These are phyloP conservation scores for Caenorhabditis sp. DNA, from an alignment of 2,888 invertebrate genomes.

Conservation along the genomic window DNA sequence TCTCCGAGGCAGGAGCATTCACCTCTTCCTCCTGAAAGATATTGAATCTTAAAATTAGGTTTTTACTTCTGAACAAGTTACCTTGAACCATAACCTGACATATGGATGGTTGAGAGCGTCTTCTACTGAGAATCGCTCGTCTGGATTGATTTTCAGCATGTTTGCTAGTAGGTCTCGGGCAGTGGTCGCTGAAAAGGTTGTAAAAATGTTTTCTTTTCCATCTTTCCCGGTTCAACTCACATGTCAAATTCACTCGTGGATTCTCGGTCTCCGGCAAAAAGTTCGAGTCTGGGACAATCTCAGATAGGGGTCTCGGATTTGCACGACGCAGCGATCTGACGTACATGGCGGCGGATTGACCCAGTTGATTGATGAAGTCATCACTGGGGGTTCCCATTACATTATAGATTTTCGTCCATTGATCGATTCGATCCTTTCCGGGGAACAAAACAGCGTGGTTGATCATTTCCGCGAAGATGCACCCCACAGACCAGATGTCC, in stretches of 20 bases:
- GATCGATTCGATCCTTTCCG: constrained; percentile 90
- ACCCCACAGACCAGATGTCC: constrained; percentile 85
- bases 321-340: constrained; percentile 63
- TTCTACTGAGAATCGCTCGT: constrained; percentile 97
- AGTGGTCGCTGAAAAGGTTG: constrained; percentile 90
- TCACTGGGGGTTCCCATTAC: constrained; percentile 77
- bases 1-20: constrained; percentile 95
- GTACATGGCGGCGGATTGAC: constrained; percentile 77
- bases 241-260: constrained; percentile 71
- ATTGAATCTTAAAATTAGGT: too few relatives aligned
- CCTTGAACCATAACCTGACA: constrained; percentile 99
- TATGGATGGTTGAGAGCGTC: constrained; percentile 97
- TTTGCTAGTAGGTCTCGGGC: constrained; percentile 96
- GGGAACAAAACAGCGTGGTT: constrained; percentile 98
- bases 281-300: constrained; percentile 67
- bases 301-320: constrained; percentile 44
- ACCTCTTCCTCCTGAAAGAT: constrained; percentile 87
- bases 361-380: constrained; percentile 73
- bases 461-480: constrained; percentile 99
- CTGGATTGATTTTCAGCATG: constrained; percentile 99
- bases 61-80: too few relatives aligned
- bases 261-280: constrained; percentile 72
- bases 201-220: too few relatives aligned
- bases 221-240: constrained; percentile 59
- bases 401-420: constrained; percentile 83